A percentile compares a stretch with the other conserved stretches of the same genome.
phyloP scores from a whole-genome alignment of 2,797 vertebrate genomes.

The Meriones psammophilus region DNA sequence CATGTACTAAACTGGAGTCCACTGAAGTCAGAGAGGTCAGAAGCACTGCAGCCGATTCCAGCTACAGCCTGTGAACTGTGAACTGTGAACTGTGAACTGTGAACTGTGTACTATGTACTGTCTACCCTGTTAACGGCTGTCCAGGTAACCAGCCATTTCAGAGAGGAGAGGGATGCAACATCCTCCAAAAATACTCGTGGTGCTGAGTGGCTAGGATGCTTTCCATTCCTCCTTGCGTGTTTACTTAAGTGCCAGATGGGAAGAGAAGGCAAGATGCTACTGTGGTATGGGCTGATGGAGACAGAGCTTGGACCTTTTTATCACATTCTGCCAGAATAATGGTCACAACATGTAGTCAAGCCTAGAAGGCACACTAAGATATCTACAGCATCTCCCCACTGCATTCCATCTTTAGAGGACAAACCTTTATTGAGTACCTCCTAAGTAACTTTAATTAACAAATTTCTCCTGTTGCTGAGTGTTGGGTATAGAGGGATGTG shows the following conservation, averaged over 20 bases:
- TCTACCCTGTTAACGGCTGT: too few species aligned
- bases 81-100: too few species aligned
- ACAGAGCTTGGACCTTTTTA: background rate
- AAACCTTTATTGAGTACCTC: background rate
- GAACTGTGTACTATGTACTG: background rate
- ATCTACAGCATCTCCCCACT: background rate
- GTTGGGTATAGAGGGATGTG: background rate
- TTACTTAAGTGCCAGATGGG: background rate
- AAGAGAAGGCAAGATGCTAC: background rate
- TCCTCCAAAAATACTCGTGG: background rate
- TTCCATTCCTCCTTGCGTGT: constrained; percentile 18
- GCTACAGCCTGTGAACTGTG: background rate
- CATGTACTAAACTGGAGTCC: background rate
- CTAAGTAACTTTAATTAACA: constrained; percentile 1
- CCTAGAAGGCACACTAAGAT: background rate
- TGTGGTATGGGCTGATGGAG: background rate
- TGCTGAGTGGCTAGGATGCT: background rate
- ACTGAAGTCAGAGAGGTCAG: background rate
- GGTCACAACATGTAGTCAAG: background rate
- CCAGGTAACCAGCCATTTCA: background rate
- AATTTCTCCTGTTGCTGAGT: background rate
- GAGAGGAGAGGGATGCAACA: background rate
- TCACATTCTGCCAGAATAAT: background rate
- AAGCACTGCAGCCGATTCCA: background rate
- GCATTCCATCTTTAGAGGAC: background rate